phyloP scores from a whole-genome alignment of 2,888 invertebrate species.

The Lysandra bellargus region DNA sequence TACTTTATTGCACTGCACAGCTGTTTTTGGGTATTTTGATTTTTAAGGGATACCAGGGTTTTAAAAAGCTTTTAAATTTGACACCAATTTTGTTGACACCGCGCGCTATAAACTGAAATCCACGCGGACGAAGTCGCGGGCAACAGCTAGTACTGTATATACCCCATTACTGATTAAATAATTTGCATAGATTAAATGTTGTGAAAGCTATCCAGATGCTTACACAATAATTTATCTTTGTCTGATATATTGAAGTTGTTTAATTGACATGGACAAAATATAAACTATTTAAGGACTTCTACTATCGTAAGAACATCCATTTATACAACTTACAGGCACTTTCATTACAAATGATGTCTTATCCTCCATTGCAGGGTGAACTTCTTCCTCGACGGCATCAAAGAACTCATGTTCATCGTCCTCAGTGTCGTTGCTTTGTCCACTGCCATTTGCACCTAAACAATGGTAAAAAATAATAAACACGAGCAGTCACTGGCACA shows the following conservation, averaged over 20 bases:
- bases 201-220: too few species aligned
- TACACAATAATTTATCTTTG: too few species aligned
- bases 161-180: too few species aligned
- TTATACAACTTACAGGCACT: slow-evolving; percentile 75
- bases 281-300: not conserved
- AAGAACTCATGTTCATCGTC: slow-evolving; percentile 90
- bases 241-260: not conserved
- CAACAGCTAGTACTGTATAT: too few species aligned
- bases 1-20: too few species aligned
- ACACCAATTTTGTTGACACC: too few species aligned
- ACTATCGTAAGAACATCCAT: not conserved
- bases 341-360: slow-evolving; percentile 83
- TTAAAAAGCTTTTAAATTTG: too few species aligned
- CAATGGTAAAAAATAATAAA: slow-evolving; percentile 35
- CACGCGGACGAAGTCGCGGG: too few species aligned
- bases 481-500: not conserved
- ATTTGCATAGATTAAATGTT: too few species aligned
- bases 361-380: slow-evolving; percentile 66
- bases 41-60: too few species aligned
- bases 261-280: not conserved
- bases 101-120: too few species aligned
- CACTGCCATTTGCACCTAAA: slow-evolving; percentile 74
- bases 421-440: slow-evolving; percentile 78
- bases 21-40: too few species aligned
- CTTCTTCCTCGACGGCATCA: slow-evolving; percentile 82